A percentile compares a stretch with the other conserved stretches of the same genome.
Evolutionary conservation across 2,113 vertebrate species (phyloP).

Genomic region (Cromileptes altivelis): DNA sequence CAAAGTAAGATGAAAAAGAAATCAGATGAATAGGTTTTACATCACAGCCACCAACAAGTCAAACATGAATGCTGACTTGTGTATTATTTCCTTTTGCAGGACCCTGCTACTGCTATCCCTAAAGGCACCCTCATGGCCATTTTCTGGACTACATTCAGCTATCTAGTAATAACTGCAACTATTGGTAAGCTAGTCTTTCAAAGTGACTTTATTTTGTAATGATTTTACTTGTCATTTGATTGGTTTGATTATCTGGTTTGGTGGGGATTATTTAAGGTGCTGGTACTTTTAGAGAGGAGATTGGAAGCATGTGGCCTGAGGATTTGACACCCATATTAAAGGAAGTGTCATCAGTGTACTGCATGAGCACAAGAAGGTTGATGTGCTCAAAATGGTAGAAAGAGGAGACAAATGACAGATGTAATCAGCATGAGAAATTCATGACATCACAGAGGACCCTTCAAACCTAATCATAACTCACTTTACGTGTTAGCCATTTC

Average conservation of each 20-base stretch:
- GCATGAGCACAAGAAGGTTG: background rate
- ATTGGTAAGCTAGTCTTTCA: conserved; percentile 63
- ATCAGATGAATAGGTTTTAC: background rate
- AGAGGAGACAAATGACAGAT: background rate
- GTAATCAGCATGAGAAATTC: background rate
- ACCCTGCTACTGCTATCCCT: conserved; percentile 82
- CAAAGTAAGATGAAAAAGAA: conserved; percentile 67
- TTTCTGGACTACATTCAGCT: conserved; percentile 81
- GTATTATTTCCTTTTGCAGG: conserved; percentile 53
- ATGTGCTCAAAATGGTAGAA: background rate
- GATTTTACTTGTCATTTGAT: background rate
- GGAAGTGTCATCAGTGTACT: background rate
- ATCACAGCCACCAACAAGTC: background rate
- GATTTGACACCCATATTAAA: background rate
- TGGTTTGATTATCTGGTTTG: background rate
- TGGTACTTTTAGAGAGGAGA: background rate
- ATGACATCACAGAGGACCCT: background rate
- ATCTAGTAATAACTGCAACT: conserved; percentile 77
- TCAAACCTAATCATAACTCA: background rate
- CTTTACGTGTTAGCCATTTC: background rate
- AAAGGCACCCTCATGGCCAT: conserved; percentile 83
- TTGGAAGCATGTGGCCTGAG: background rate
- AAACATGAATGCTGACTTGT: background rate
- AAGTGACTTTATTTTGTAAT: background rate
- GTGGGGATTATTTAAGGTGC: background rate